phyloP scores from a whole-genome alignment of 2,888 invertebrate species.

The Drosophila recens region DNA sequence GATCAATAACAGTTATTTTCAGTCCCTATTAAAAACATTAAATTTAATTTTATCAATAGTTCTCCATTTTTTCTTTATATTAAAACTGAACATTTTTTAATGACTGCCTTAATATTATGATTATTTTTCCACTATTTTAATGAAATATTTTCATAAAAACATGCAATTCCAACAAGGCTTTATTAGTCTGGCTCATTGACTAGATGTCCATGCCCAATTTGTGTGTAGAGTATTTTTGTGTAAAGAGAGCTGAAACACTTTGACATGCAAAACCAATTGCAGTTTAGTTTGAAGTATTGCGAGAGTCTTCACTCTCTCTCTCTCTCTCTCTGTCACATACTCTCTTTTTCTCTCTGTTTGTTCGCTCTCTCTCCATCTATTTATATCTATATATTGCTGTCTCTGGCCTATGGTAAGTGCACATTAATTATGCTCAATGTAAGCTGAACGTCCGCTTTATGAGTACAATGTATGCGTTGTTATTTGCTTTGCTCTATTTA shows the following conservation, averaged over 20 bases:
- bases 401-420: slow-evolving; percentile 26
- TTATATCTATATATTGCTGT: slow-evolving; percentile 4
- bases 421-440: slow-evolving; percentile 66
- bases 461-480: slow-evolving; percentile 37
- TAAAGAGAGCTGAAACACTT: slow-evolving; percentile 40
- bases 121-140: too few relatives aligned
- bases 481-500: slow-evolving; percentile 69
- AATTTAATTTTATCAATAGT: too few relatives aligned
- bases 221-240: neutral
- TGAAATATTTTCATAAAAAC: too few relatives aligned
- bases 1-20: too few relatives aligned
- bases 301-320: slow-evolving; percentile 2
- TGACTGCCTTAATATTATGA: too few relatives aligned
- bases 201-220: neutral
- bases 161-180: neutral
- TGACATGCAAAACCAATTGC: slow-evolving; percentile 59
- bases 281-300: slow-evolving; percentile 38
- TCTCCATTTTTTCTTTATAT: too few relatives aligned
- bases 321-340: neutral
- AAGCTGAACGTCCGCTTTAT: slow-evolving; percentile 39
- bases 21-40: too few relatives aligned
- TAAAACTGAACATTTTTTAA: too few relatives aligned
- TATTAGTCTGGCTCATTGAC: neutral
- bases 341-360: slow-evolving; percentile 1
- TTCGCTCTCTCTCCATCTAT: neutral